Evolutionary conservation across 2,113 vertebrate genomes (phyloP).

Genomic region (Mionectes macconnelli): DNA sequence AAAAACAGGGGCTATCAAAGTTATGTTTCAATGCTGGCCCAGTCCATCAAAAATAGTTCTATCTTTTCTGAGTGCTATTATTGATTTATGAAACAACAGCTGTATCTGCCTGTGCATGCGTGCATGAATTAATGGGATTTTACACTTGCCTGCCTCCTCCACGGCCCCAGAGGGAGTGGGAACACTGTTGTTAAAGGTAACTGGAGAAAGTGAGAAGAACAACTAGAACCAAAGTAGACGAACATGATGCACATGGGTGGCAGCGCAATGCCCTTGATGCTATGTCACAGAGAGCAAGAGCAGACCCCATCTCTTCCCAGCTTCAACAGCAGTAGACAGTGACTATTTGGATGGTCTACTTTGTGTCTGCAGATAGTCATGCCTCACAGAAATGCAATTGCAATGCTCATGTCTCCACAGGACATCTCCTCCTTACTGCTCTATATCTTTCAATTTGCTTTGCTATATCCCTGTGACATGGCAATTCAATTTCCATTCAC

Average conservation of each 20-base stretch:
- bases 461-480: background rate
- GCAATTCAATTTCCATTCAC: background rate
- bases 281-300: background rate
- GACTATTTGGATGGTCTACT: background rate
- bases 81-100: constrained; percentile 29
- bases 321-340: background rate
- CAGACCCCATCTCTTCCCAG: background rate
- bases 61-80: background rate
- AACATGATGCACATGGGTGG: accelerated
- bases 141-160: background rate
- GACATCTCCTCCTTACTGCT: background rate
- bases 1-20: constrained; percentile 8
- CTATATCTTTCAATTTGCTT: background rate
- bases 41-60: background rate
- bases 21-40: background rate
- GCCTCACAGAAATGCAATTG: background rate
- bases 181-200: background rate
- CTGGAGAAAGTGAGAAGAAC: background rate
- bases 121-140: constrained; percentile 7
- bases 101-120: background rate
- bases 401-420: accelerated
- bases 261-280: background rate
- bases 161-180: background rate
- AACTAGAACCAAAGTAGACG: background rate
- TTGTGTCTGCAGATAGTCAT: background rate